A percentile compares a stretch with the other conserved stretches of the same genome.
Conservation (phyloP, 92 coral and sea anemone genomes). For the Zoanthus gigantus region DNA sequence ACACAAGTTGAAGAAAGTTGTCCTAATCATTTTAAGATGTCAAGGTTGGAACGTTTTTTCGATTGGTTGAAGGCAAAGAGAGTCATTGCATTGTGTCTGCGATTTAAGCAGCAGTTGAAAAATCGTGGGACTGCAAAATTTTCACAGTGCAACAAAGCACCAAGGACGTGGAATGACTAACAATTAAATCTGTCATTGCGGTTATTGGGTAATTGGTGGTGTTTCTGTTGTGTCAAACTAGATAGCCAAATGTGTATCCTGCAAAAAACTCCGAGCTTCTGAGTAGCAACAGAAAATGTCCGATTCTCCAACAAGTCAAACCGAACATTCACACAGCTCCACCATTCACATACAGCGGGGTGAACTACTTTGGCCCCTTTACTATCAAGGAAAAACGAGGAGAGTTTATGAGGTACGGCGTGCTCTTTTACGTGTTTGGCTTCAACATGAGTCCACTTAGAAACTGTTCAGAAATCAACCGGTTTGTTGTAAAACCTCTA, state of each 20-base stretch:
- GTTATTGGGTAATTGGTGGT: constrained; percentile 68
- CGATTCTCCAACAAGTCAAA: constrained; percentile 45
- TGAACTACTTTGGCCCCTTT: constrained; percentile 55
- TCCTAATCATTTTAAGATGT: constrained; percentile 43
- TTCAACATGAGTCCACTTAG: constrained; percentile 54
- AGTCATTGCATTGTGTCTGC: constrained; percentile 59
- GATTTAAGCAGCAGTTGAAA: constrained; percentile 12
- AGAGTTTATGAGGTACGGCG: constrained; percentile 55
- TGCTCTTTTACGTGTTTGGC: constrained; percentile 56
- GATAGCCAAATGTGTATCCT: constrained; percentile 43
- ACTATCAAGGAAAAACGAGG: constrained; percentile 56
- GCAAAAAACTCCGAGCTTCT: constrained; percentile 47
- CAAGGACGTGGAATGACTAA: constrained; percentile 72
- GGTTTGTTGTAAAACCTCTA: constrained; percentile 56
- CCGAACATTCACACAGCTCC: constrained; percentile 39
- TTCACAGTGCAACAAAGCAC: constrained; percentile 45
- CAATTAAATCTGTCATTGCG: constrained; percentile 66
- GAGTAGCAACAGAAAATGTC: constrained; percentile 54
- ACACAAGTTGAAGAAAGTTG: constrained; percentile 1
- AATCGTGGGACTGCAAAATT: background rate
- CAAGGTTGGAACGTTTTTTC: constrained; percentile 57
- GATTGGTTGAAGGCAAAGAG: constrained; percentile 56
- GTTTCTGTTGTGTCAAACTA: constrained; percentile 22
- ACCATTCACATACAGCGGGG: constrained; percentile 3
- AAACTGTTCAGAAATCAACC: constrained; percentile 57